These are phyloP conservation scores for Cnemophilus loriae DNA, from an alignment of 2,113 vertebrate genomes.

Conservation along the genomic window DNA sequence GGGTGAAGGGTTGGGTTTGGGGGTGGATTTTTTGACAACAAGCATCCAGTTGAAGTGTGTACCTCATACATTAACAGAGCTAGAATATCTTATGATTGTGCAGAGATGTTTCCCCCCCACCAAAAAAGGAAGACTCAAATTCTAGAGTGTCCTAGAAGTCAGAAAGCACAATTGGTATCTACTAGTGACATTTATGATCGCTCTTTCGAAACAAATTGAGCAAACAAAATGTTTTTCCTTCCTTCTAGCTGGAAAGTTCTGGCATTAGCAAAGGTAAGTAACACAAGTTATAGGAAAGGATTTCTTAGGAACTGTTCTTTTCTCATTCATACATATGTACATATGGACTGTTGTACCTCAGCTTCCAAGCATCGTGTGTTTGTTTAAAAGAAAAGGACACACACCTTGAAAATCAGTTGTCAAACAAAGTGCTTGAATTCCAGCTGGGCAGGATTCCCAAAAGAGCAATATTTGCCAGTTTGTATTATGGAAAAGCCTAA, in stretches of 20 bases:
- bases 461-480: conserved; percentile 52
- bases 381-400: conserved; percentile 23
- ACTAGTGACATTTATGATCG: neutral
- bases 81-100: neutral
- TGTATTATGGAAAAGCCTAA: conserved; percentile 39
- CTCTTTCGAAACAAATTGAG: neutral
- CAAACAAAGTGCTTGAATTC: conserved; percentile 51
- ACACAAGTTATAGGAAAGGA: neutral
- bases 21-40: rapidly evolving
- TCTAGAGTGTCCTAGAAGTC: neutral
- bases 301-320: neutral
- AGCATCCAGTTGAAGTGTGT: neutral
- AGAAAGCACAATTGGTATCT: neutral
- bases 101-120: neutral
- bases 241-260: neutral
- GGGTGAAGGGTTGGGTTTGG: neutral
- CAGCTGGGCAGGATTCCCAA: conserved; percentile 36
- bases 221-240: neutral
- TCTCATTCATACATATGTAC: neutral
- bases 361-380: neutral
- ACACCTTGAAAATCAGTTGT: conserved; percentile 39
- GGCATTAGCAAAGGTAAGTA: neutral
- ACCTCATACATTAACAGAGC: neutral
- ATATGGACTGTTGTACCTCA: neutral
- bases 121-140: neutral